Evolutionary conservation across 2,888 invertebrate genomes (phyloP).

Genomic region (Pecten maximus): DNA sequence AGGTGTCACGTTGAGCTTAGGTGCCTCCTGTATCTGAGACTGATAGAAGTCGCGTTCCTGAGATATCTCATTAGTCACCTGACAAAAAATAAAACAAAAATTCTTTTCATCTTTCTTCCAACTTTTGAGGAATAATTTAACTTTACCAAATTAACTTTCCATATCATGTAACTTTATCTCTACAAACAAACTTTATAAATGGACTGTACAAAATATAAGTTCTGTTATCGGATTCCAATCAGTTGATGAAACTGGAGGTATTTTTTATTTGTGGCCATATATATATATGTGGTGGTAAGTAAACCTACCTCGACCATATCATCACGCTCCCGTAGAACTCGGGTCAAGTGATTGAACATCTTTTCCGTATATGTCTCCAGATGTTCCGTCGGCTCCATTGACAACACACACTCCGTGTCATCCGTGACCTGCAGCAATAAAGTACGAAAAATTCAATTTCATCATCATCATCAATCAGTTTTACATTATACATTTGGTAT

Average conservation of each 20-base stretch:
- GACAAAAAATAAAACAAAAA: slow-evolving; percentile 50
- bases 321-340: slow-evolving; percentile 92
- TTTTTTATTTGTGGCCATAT: not conserved
- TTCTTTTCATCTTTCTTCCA: not conserved
- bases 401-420: slow-evolving; percentile 90
- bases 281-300: not conserved
- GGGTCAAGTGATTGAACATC: slow-evolving; percentile 70
- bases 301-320: slow-evolving; percentile 84
- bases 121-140: not conserved
- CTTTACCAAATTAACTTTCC: too few species aligned
- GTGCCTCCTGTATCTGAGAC: slow-evolving; percentile 70
- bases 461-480: not conserved
- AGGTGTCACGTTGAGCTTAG: slow-evolving; percentile 55
- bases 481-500: not conserved
- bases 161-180: not conserved
- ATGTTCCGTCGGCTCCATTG: slow-evolving; percentile 72
- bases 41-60: slow-evolving; percentile 78
- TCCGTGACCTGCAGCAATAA: slow-evolving; percentile 90
- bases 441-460: not conserved
- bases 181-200: not conserved
- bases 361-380: slow-evolving; percentile 75
- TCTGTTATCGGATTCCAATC: not conserved
- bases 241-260: not conserved
- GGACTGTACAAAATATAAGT: too few species aligned
- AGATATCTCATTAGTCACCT: slow-evolving; percentile 78